Evolutionary conservation across 2,888 invertebrate species (phyloP).

Genomic region (Lingula anatina): DNA sequence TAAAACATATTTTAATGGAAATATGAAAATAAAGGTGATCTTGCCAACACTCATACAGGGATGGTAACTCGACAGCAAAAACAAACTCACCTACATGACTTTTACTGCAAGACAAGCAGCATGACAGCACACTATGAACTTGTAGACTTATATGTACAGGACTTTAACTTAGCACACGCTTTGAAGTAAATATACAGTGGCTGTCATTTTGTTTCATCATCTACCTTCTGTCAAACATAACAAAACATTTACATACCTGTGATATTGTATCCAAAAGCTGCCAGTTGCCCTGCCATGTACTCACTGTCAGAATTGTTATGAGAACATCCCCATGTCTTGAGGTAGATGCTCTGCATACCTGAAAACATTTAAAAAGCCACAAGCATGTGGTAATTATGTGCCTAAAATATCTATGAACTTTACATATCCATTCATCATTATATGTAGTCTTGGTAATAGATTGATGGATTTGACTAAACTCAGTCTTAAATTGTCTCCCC

Average conservation of each 20-base stretch:
- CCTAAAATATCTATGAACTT: background rate
- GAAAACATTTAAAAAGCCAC: constrained; percentile 2
- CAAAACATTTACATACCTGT: constrained; percentile 61
- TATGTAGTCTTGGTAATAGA: background rate
- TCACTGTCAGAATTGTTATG: constrained; percentile 97
- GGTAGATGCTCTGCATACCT: constrained; percentile 72
- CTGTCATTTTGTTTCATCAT: no score
- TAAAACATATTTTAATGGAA: no score
- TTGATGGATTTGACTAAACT: no score
- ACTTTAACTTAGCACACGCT: background rate
- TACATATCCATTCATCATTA: background rate
- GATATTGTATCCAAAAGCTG: constrained; percentile 79
- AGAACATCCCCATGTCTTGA: constrained; percentile 97
- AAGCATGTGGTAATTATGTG: background rate
- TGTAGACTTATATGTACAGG: no score
- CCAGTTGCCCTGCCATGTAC: constrained; percentile 95
- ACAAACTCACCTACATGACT: background rate
- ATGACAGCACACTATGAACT: no score
- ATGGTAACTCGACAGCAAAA: background rate
- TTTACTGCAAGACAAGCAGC: no score
- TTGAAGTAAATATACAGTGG: no score
- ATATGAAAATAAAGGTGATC: background rate
- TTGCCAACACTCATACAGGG: background rate
- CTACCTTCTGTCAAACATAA: no score
- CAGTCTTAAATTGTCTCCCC: no score